These are phyloP conservation scores for Pagrus major DNA, from an alignment of 2,113 vertebrate genomes.

Conservation along the genomic window DNA sequence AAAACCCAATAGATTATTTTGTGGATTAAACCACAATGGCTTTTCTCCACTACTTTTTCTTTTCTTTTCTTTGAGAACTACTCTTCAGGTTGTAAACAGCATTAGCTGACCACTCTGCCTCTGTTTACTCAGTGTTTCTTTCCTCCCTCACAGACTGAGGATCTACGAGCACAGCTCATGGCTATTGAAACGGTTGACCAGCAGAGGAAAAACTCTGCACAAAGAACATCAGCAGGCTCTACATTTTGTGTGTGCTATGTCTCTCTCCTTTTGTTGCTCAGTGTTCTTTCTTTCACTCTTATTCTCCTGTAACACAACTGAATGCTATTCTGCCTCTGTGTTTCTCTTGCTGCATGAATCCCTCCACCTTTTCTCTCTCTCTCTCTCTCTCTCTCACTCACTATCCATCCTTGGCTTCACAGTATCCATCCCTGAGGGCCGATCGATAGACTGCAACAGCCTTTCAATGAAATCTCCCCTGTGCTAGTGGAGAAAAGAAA, in stretches of 20 bases:
- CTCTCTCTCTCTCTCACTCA: slow-evolving; percentile 20
- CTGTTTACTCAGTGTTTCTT: slow-evolving; percentile 14
- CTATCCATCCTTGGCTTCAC: slow-evolving; percentile 62
- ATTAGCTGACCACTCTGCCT: slow-evolving; percentile 5
- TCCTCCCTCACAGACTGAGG: not conserved
- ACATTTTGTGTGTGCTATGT: slow-evolving; percentile 19
- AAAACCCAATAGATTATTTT: not conserved
- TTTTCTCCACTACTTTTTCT: too few relatives aligned
- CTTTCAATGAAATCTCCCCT: slow-evolving; percentile 79
- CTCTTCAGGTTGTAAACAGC: slow-evolving; percentile 6
- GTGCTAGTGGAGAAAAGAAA: slow-evolving; percentile 75
- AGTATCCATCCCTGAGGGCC: slow-evolving; percentile 74
- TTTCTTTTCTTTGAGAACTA: slow-evolving; percentile 11
- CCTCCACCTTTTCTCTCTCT: slow-evolving; percentile 24
- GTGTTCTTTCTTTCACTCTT: slow-evolving; percentile 41
- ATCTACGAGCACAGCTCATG: slow-evolving; percentile 19
- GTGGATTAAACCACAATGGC: slow-evolving; percentile 1
- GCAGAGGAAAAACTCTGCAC: slow-evolving; percentile 27
- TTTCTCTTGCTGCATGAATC: slow-evolving; percentile 58
- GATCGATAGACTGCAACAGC: slow-evolving; percentile 81
- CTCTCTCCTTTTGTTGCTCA: slow-evolving; percentile 49
- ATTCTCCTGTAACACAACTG: slow-evolving; percentile 51
- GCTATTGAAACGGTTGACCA: slow-evolving; percentile 52
- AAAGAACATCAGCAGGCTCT: slow-evolving; percentile 21
- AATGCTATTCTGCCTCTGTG: slow-evolving; percentile 55